These are phyloP conservation scores for Psix sp. DNA, from an alignment of 1,140 invertebrate genomes.

Conservation along the genomic window DNA sequence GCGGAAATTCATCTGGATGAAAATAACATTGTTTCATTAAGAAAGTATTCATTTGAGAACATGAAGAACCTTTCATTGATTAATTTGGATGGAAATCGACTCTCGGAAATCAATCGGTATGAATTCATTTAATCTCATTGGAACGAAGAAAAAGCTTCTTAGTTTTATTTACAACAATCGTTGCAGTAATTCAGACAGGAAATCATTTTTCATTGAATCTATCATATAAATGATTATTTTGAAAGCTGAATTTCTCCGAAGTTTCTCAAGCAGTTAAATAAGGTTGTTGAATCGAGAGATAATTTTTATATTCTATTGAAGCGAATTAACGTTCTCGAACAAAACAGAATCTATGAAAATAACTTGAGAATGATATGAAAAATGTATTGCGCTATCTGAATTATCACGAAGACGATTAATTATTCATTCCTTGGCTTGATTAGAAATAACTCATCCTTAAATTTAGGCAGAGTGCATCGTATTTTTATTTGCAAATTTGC, in stretches of 20 bases:
- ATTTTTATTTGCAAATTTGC: conserved; percentile 53
- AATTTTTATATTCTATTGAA: no score
- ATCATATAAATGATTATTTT: no score
- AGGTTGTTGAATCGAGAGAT: no score
- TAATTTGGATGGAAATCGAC: conserved; percentile 84
- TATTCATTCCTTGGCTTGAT: conserved; percentile 26
- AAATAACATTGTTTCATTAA: conserved; percentile 82
- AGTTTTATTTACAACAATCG: conserved; percentile 24
- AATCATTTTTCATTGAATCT: no score
- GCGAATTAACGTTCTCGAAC: no score
- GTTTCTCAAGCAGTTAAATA: no score
- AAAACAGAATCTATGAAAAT: no score
- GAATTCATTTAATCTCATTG: conserved; percentile 75
- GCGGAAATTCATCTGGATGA: conserved; percentile 81
- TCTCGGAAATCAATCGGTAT: conserved; percentile 83
- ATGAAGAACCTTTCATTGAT: conserved; percentile 81
- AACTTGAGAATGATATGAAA: no score
- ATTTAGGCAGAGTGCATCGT: conserved; percentile 49
- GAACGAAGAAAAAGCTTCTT: conserved; percentile 68
- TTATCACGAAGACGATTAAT: conserved; percentile 1
- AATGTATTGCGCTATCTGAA: conserved; percentile 2
- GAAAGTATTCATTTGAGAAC: conserved; percentile 82
- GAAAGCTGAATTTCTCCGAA: no score
- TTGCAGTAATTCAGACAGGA: conserved; percentile 16
- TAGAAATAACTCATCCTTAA: conserved; percentile 48